Evolutionary conservation across 2,797 vertebrate species (phyloP).

Genomic region (Ctenosaura bakeri): DNA sequence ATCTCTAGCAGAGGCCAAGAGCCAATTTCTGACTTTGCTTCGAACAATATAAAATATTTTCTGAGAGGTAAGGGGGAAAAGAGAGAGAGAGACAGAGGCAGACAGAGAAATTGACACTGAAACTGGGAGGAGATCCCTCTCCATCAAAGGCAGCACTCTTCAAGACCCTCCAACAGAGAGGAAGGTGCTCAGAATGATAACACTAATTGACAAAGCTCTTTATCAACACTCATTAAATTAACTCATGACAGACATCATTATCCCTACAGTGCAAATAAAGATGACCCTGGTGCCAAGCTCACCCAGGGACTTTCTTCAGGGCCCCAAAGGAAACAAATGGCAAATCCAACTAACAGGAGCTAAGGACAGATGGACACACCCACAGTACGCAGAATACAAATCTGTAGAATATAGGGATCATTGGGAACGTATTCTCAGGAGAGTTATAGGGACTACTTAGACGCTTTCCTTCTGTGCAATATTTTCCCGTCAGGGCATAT

Average conservation of each 20-base stretch:
- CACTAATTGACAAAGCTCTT: constrained; percentile 13
- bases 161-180: constrained; percentile 13
- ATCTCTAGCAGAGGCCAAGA: constrained; percentile 47
- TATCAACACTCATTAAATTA: constrained; percentile 46
- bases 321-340: background rate
- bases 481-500: background rate
- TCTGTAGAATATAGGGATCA: background rate
- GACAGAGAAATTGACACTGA: background rate
- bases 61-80: background rate
- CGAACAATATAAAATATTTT: constrained; percentile 41
- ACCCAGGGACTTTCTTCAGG: constrained; percentile 28
- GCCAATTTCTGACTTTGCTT: constrained; percentile 37
- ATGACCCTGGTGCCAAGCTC: constrained; percentile 50
- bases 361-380: background rate
- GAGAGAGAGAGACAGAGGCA: background rate
- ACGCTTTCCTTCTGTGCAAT: background rate
- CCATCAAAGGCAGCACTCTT: constrained; percentile 4
- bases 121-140: constrained; percentile 14
- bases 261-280: constrained; percentile 40
- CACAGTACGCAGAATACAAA: background rate
- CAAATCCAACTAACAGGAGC: background rate
- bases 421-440: background rate
- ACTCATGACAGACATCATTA: constrained; percentile 51
- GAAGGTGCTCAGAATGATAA: background rate
- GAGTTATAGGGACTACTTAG: background rate